A percentile compares a stretch with the other conserved stretches of the same genome.
phyloP scores from a whole-genome alignment of 2,113 vertebrate species.

The Syrrhaptes paradoxus region DNA sequence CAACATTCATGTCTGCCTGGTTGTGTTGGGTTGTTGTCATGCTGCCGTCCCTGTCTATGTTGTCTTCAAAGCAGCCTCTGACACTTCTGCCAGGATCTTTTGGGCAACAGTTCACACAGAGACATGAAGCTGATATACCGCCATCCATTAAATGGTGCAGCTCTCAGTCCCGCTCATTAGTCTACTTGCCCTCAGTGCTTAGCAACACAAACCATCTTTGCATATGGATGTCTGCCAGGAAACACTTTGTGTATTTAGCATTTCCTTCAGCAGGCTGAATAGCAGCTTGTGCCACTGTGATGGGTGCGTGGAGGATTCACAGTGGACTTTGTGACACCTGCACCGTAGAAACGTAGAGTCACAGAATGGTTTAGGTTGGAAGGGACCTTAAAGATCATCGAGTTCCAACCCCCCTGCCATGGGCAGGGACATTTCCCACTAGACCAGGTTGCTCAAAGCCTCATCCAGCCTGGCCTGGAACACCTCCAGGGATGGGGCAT shows the following conservation, averaged over 20 bases:
- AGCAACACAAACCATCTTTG: not conserved
- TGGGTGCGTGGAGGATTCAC: not conserved
- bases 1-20: not conserved
- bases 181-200: not conserved
- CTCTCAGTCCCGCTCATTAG: not conserved
- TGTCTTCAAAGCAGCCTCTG: not conserved
- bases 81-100: not conserved
- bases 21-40: not conserved
- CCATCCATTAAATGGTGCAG: not conserved
- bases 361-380: no score
- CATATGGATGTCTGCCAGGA: not conserved
- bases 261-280: not conserved
- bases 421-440: no score
- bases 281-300: not conserved
- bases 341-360: not conserved
- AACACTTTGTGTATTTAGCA: not conserved
- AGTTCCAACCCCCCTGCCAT: no score
- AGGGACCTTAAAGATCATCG: no score
- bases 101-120: not conserved
- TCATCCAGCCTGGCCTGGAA: no score
- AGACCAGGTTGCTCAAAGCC: no score
- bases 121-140: not conserved
- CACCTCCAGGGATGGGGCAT: no score
- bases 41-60: not conserved
- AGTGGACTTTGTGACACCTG: not conserved